These are phyloP conservation scores for Yponomeuta malinellus DNA, from an alignment of 2,888 invertebrate genomes.

Conservation along the genomic window DNA sequence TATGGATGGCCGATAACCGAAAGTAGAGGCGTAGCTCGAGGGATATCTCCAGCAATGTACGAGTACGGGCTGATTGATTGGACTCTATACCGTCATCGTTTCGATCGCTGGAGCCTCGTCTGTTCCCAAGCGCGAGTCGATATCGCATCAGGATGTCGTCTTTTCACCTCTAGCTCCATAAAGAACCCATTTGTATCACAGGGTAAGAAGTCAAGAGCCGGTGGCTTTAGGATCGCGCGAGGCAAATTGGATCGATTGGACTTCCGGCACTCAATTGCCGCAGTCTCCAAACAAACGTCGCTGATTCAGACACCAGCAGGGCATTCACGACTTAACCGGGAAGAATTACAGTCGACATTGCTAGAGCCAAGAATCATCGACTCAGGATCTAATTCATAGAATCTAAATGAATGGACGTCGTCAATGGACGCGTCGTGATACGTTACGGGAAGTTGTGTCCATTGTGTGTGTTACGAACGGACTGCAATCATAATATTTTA, in stretches of 20 bases:
- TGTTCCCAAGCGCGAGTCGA: too few relatives aligned
- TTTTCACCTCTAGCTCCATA: neutral
- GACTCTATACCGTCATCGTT: too few relatives aligned
- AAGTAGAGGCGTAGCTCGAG: too few relatives aligned
- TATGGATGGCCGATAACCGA: too few relatives aligned
- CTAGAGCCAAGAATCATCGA: neutral
- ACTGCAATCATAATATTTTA: neutral
- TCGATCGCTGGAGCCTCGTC: too few relatives aligned
- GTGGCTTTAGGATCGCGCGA: neutral
- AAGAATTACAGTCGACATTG: neutral
- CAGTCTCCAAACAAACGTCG: neutral
- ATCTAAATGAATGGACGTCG: constrained; percentile 7
- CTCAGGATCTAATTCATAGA: constrained; percentile 2
- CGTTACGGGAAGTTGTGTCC: neutral
- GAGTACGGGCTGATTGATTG: too few relatives aligned
- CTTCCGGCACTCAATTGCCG: constrained; percentile 9
- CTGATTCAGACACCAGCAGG: neutral
- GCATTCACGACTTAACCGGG: neutral
- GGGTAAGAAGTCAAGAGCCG: constrained; percentile 1
- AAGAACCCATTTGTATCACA: neutral
- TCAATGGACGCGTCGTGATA: neutral
- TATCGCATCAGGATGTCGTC: too few relatives aligned
- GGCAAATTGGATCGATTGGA: constrained; percentile 13
- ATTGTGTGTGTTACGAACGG: neutral
- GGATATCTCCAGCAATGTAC: too few relatives aligned